Conservation (phyloP, 2,797 vertebrate species). For the Pipistrellus nathusii region DNA sequence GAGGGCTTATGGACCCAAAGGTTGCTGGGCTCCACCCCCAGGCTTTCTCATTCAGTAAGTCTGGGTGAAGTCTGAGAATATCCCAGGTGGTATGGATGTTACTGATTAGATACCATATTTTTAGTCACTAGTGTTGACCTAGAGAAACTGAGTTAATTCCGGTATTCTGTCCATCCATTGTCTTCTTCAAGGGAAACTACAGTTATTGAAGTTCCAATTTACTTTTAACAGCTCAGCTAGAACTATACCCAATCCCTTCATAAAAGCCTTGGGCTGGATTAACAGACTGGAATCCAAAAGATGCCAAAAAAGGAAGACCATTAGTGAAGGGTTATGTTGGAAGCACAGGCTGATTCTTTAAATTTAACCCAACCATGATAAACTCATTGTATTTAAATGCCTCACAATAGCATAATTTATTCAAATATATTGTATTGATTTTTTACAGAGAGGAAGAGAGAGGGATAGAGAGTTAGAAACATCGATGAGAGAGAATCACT, state of each 20-base stretch:
- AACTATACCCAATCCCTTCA: not conserved
- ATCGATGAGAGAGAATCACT: too few relatives aligned
- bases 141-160: not conserved
- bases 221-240: conserved; percentile 15
- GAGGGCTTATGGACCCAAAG: not conserved
- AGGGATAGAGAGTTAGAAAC: too few relatives aligned
- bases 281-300: conserved; percentile 54
- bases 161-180: not conserved
- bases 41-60: not conserved
- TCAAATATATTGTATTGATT: too few relatives aligned
- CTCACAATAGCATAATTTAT: conserved; percentile 12
- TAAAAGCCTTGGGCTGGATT: conserved; percentile 17
- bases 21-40: not conserved
- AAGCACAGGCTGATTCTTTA: conserved; percentile 35
- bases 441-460: too few relatives aligned
- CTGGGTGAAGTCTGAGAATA: not conserved
- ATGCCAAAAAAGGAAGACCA: not conserved
- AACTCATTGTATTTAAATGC: conserved; percentile 52
- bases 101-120: not conserved
- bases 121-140: not conserved
- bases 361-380: conserved; percentile 18
- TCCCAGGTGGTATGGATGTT: not conserved
- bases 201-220: not conserved
- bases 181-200: not conserved
- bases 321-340: not conserved